Conservation (phyloP, 2,888 invertebrate species). For the Bombylius discolor region DNA sequence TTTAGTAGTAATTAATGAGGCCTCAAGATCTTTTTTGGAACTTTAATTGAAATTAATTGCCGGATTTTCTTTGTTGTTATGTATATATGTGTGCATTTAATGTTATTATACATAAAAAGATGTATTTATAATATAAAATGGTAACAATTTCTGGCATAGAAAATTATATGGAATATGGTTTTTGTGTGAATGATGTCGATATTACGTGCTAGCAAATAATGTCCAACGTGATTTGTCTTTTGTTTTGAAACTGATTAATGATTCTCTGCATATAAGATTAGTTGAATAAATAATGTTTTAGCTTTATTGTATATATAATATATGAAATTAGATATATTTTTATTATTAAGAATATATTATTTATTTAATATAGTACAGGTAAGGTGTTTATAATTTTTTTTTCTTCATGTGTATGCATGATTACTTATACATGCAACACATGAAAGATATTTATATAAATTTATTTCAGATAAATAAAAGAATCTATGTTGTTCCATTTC, state of each 20-base stretch:
- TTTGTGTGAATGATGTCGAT: conserved; percentile 6
- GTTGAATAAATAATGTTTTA: not conserved
- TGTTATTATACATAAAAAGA: not conserved
- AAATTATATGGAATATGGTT: too few species aligned
- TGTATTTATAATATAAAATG: too few species aligned
- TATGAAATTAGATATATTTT: too few species aligned
- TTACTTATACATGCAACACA: too few species aligned
- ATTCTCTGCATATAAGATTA: conserved; percentile 1
- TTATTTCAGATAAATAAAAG: too few species aligned
- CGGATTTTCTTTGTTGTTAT: conserved; percentile 4
- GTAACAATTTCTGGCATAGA: too few species aligned
- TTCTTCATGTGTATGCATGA: too few species aligned
- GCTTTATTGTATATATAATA: not conserved
- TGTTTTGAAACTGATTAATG: conserved; percentile 5
- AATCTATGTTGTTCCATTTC: too few species aligned
- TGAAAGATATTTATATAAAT: too few species aligned
- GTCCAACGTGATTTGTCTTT: conserved; percentile 8
- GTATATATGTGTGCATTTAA: not conserved
- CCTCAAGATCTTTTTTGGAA: conserved; percentile 11
- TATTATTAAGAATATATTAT: too few species aligned
- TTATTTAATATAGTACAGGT: too few species aligned
- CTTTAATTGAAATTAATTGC: conserved; percentile 14
- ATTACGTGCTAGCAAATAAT: conserved; percentile 5
- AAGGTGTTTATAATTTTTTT: too few species aligned
- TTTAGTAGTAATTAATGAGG: conserved; percentile 12